These are phyloP conservation scores for Ibidorhyncha struthersii DNA, from an alignment of 2,113 vertebrate genomes.

Conservation along the genomic window DNA sequence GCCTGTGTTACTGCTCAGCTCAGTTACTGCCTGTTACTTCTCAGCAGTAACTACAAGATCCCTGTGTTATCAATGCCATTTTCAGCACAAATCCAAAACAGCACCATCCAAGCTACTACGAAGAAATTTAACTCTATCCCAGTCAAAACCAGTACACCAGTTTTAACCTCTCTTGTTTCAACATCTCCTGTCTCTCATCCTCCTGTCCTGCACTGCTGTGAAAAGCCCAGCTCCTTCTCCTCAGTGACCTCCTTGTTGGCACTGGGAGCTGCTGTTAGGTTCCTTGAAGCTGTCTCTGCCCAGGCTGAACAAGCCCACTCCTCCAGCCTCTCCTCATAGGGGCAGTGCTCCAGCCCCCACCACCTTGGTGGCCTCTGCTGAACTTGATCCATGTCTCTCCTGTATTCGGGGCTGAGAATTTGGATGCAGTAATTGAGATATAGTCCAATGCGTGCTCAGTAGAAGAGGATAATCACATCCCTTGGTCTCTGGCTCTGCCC, in stretches of 20 bases:
- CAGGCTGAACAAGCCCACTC: not conserved
- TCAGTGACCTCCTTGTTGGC: not conserved
- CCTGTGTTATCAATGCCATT: no score
- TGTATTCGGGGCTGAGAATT: not conserved
- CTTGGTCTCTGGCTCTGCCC: not conserved
- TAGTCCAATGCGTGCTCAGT: not conserved
- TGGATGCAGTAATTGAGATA: not conserved
- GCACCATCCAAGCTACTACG: no score
- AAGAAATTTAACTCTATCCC: not conserved
- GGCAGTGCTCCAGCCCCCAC: not conserved
- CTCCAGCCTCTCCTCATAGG: not conserved
- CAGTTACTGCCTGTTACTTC: no score
- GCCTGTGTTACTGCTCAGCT: no score
- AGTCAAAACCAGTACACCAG: not conserved
- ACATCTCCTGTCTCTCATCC: not conserved
- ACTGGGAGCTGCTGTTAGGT: not conserved
- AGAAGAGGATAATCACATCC: not conserved
- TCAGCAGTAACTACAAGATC: no score
- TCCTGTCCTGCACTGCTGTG: not conserved
- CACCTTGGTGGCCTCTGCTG: not conserved
- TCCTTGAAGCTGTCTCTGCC: not conserved
- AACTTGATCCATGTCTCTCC: not conserved
- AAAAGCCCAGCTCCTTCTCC: fast-evolving
- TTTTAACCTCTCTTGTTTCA: not conserved
- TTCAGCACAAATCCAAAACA: no score